Conservation (phyloP, 2,888 invertebrate species). For the Lithophane leautieri region DNA sequence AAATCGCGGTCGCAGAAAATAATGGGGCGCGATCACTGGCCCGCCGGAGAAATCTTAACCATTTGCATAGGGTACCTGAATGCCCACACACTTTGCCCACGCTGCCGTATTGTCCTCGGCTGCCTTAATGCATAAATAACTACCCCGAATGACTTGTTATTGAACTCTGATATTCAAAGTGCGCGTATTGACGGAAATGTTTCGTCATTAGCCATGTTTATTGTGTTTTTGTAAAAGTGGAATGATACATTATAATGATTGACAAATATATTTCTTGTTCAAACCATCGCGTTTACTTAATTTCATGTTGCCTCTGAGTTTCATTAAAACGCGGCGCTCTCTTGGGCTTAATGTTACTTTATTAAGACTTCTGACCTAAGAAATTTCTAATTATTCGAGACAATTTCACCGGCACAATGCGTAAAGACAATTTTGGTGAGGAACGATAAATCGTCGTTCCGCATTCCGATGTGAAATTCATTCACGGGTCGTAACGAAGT, state of each 20-base stretch:
- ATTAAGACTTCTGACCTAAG: slow-evolving; percentile 65
- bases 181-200: slow-evolving; percentile 54
- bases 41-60: slow-evolving; percentile 77
- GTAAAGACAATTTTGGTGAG: slow-evolving; percentile 79
- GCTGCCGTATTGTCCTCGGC: slow-evolving; percentile 71
- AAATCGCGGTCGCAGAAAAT: slow-evolving; percentile 77
- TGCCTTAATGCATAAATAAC: slow-evolving; percentile 66
- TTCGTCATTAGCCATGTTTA: slow-evolving; percentile 35
- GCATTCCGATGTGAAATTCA: slow-evolving; percentile 89
- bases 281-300: slow-evolving; percentile 23
- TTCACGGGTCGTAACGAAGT: slow-evolving; percentile 86
- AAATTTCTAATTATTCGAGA: slow-evolving; percentile 80
- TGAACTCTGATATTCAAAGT: slow-evolving; percentile 64
- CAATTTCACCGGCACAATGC: slow-evolving; percentile 81
- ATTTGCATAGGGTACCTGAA: slow-evolving; percentile 79
- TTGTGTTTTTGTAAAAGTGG: slow-evolving; percentile 18
- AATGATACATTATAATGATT: slow-evolving; percentile 28
- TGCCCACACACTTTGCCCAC: slow-evolving; percentile 77
- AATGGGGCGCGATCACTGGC: slow-evolving; percentile 72
- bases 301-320: slow-evolving; percentile 43
- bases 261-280: slow-evolving; percentile 41
- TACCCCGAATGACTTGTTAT: slow-evolving; percentile 68
- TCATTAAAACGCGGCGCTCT: slow-evolving; percentile 55
- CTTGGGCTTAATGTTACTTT: slow-evolving; percentile 51
- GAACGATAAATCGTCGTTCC: slow-evolving; percentile 85